Percentiles rank a stretch among this genome's conserved stretches.
phyloP scores from a whole-genome alignment of 2,797 vertebrate genomes.

The Kryptolebias ocellatus region DNA sequence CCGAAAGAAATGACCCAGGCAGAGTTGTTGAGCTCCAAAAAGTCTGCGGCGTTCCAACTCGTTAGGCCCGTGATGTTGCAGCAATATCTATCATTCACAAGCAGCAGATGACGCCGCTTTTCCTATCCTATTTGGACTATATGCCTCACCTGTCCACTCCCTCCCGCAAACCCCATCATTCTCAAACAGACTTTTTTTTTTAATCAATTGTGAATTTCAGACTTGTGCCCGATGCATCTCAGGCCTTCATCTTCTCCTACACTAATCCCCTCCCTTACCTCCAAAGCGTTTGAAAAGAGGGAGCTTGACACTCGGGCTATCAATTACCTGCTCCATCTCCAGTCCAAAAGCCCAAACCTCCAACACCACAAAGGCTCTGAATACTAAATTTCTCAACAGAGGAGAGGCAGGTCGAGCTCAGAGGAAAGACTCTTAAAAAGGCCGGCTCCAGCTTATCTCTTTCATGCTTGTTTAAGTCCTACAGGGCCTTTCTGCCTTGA shows the following conservation, averaged over 20 bases:
- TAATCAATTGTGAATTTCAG: constrained; percentile 64
- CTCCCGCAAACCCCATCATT: constrained; percentile 26
- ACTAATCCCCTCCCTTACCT: constrained; percentile 54
- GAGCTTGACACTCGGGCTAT: constrained; percentile 63
- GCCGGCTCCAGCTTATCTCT: constrained; percentile 23
- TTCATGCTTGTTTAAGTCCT: constrained; percentile 51
- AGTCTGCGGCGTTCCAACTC: constrained; percentile 9
- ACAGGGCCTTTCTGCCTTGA: constrained; percentile 44
- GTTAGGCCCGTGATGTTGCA: constrained; percentile 22
- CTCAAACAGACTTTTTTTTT: constrained; percentile 48
- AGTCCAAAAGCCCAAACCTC: constrained; percentile 30
- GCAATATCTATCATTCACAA: constrained; percentile 26
- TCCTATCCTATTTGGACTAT: constrained; percentile 37
- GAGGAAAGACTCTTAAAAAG: neutral
- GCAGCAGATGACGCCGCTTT: constrained; percentile 34
- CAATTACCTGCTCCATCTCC: constrained; percentile 60
- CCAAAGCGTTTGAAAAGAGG: constrained; percentile 48
- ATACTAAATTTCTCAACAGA: constrained; percentile 41
- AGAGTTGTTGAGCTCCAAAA: constrained; percentile 9
- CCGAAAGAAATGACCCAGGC: constrained; percentile 10
- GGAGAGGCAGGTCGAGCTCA: constrained; percentile 7
- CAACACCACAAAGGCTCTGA: constrained; percentile 31
- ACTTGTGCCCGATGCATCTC: constrained; percentile 54
- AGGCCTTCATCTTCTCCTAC: constrained; percentile 28
- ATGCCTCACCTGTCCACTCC: constrained; percentile 36